Evolutionary conservation across 2,888 invertebrate genomes (phyloP), one percentile per base, ranked within the genome.

Genomic region (Sturmia bella): DNA sequence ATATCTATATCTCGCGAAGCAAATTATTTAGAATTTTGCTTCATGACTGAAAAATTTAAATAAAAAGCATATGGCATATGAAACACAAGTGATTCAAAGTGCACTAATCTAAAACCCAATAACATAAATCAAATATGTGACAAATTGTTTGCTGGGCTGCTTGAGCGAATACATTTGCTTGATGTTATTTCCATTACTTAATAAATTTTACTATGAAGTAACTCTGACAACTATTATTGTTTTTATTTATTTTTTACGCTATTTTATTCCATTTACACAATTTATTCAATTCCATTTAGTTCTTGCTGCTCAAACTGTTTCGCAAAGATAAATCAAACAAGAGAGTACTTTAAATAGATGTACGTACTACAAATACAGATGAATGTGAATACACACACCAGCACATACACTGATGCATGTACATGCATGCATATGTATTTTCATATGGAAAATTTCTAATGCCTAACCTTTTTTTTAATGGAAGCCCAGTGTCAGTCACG

Each of bases 141-240:
- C 32, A 7, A 32, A 32, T 9, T 32, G 32, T 32, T 32, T 7
- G 32, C 9, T 32, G 32, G 32, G 32, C 7, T 32, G 32, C 9
- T 32, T 32, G 7, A 27, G 6, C 27, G 3, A 27, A 32, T 52
- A 64, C 21, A 54, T 52, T 69, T 69, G 57, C 68, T 81, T 68
- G 72, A 73, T 77, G 77, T 73, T 68, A 81, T 69, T 77, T 77
- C 63, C 39, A 69, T 68, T 56, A 68, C 56, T 56, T 41, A 57
- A 57, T 43, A 45, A 68, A 66, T 59, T 50, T 54, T 13, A 56
- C 27, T 56, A 19, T 56, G 43, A 27, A 63, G 61, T 63, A 80
- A 80, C 63, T 61, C 48, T 59, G 57, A 50, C 75, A 75, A 59
- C 66, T 32, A 43, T 41, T 59, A 37, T 13, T 45, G 39, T 70